Conservation (phyloP, 2,888 invertebrate species). For the Tetanocera ferruginea region DNA sequence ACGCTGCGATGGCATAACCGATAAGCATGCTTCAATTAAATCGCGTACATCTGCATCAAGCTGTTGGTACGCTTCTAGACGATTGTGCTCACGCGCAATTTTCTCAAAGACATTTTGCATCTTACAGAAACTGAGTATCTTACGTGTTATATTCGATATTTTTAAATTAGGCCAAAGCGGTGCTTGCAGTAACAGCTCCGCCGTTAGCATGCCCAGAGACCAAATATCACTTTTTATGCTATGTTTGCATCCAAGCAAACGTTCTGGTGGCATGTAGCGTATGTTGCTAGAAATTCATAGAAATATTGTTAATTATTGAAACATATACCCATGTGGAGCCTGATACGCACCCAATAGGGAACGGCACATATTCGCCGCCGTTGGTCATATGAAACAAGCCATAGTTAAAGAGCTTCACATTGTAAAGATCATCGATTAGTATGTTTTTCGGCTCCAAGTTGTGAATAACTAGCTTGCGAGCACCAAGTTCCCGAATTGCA, state of each 20-base stretch:
- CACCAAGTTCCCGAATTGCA: constrained; percentile 81
- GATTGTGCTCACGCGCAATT: constrained; percentile 84
- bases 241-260: constrained; percentile 76
- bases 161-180: constrained; percentile 82
- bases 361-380: constrained; percentile 86
- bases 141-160: constrained; percentile 79
- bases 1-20: constrained; percentile 76
- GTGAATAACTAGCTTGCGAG: constrained; percentile 81
- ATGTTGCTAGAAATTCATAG: constrained; percentile 73
- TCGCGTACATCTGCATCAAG: constrained; percentile 63
- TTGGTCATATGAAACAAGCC: constrained; percentile 95
- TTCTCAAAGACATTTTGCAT: constrained; percentile 74
- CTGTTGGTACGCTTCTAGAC: constrained; percentile 64
- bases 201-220: constrained; percentile 91
- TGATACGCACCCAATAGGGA: constrained; percentile 83
- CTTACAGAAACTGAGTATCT: constrained; percentile 75
- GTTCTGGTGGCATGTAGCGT: constrained; percentile 86
- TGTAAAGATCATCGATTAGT: constrained; percentile 78
- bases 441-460: constrained; percentile 88
- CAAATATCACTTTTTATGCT: constrained; percentile 91
- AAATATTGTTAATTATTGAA: constrained; percentile 4
- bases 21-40: constrained; percentile 80
- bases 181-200: constrained; percentile 81
- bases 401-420: constrained; percentile 90
- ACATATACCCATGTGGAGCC: constrained; percentile 37